Conservation (phyloP, 2,113 vertebrate genomes). For the Anolis sagrei region DNA sequence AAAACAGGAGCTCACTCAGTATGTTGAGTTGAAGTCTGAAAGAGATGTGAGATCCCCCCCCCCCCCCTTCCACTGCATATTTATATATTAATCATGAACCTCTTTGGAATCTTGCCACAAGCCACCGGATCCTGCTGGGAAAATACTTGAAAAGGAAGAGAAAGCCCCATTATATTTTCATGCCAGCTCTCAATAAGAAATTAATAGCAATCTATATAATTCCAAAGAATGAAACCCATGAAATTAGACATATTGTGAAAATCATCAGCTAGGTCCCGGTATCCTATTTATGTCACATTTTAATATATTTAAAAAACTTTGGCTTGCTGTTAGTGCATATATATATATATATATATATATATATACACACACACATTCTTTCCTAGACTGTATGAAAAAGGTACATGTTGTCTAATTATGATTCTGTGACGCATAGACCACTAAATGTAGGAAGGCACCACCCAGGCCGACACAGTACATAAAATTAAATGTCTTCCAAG, state of each 20-base stretch:
- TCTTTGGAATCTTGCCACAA: slow-evolving; percentile 58
- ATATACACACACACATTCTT: too few species aligned
- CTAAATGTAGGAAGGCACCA: slow-evolving; percentile 25
- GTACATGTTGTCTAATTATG: slow-evolving; percentile 25
- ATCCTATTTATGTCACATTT: slow-evolving; percentile 24
- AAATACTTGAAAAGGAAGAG: slow-evolving; percentile 61
- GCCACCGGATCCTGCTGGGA: slow-evolving; percentile 65
- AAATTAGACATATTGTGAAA: slow-evolving; percentile 56
- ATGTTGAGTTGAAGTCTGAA: slow-evolving; percentile 58
- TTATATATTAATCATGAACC: slow-evolving; percentile 69
- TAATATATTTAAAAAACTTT: slow-evolving; percentile 41
- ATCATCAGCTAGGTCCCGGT: slow-evolving; percentile 62
- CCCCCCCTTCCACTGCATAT: slow-evolving; percentile 46
- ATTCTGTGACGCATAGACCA: slow-evolving; percentile 35
- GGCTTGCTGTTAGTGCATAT: slow-evolving; percentile 59
- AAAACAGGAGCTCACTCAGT: slow-evolving; percentile 64
- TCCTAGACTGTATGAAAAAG: slow-evolving; percentile 35
- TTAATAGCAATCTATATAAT: slow-evolving; percentile 56
- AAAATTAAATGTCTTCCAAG: slow-evolving; percentile 30
- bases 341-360: slow-evolving; percentile 46
- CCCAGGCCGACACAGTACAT: slow-evolving; percentile 26
- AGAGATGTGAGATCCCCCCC: slow-evolving; percentile 62
- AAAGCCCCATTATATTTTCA: slow-evolving; percentile 51
- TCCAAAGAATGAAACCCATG: slow-evolving; percentile 40
- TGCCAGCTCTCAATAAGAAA: slow-evolving; percentile 46